These are phyloP conservation scores for Scaptodrosophila latifasciaeformis DNA, from an alignment of 2,888 invertebrate genomes.

Conservation along the genomic window DNA sequence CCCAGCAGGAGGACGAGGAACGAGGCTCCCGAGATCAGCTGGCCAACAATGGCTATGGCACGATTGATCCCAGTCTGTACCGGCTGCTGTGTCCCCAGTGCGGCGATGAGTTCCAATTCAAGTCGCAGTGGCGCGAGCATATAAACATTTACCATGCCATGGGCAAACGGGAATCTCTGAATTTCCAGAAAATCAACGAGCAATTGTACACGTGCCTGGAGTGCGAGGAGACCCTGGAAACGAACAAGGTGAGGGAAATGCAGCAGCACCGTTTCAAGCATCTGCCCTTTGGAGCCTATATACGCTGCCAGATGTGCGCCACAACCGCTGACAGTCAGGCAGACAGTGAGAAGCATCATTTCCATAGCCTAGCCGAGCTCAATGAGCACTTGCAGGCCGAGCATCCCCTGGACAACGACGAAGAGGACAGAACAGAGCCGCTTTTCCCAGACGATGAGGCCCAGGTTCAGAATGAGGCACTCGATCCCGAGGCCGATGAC, in stretches of 20 bases:
- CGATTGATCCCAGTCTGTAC: slow-evolving; percentile 32
- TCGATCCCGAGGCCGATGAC: background rate
- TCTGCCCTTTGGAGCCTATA: slow-evolving; percentile 61
- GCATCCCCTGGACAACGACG: slow-evolving; percentile 45
- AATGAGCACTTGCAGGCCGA: slow-evolving; percentile 58
- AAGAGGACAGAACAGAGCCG: slow-evolving; percentile 22
- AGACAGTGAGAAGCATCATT: slow-evolving; percentile 5
- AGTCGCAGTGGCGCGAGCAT: slow-evolving; percentile 63
- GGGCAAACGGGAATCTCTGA: slow-evolving; percentile 50
- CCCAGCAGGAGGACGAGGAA: slow-evolving; percentile 12
- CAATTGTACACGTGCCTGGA: slow-evolving; percentile 57
- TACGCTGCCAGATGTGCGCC: slow-evolving; percentile 62
- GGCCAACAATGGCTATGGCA: background rate
- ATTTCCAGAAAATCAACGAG: slow-evolving; percentile 50
- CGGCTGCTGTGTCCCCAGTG: slow-evolving; percentile 64
- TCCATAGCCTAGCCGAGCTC: slow-evolving; percentile 55
- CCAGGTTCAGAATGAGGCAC: slow-evolving; percentile 3
- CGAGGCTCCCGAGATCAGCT: too few species aligned
- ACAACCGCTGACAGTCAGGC: slow-evolving; percentile 27
- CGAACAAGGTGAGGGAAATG: slow-evolving; percentile 54
- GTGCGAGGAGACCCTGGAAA: slow-evolving; percentile 60
- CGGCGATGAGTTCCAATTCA: slow-evolving; percentile 57
- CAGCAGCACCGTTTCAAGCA: slow-evolving; percentile 67
- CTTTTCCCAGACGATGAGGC: slow-evolving; percentile 17
- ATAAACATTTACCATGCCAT: slow-evolving; percentile 60